These are phyloP conservation scores for Phyllostomus discolor DNA, from an alignment of 2,113 vertebrate species.

Conservation along the genomic window DNA sequence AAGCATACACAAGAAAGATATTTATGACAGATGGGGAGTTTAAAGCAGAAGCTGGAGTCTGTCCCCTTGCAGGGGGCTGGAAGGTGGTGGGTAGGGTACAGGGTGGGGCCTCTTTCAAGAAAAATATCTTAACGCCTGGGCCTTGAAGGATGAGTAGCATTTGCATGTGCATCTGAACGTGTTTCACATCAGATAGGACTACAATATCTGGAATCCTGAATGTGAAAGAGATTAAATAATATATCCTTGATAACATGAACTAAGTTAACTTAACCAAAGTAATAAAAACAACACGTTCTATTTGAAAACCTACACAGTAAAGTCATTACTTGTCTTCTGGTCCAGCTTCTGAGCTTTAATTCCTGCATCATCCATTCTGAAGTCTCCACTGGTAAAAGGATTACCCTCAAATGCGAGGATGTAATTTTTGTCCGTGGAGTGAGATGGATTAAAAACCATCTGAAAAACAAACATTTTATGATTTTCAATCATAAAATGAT, in stretches of 20 bases:
- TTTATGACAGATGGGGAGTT: background rate
- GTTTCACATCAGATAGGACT: background rate
- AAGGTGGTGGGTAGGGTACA: background rate
- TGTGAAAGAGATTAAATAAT: background rate
- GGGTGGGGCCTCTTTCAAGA: background rate
- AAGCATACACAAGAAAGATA: background rate
- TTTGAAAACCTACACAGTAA: background rate
- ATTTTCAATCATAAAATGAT: background rate
- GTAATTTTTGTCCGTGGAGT: background rate
- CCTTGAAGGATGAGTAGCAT: background rate
- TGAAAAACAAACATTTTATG: background rate
- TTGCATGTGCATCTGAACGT: background rate
- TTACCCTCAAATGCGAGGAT: background rate
- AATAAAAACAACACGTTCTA: background rate
- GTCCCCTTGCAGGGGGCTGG: background rate
- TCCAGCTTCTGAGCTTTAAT: background rate
- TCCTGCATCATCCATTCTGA: background rate
- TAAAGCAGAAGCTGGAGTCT: background rate
- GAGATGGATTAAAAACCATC: background rate
- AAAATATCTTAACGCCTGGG: background rate
- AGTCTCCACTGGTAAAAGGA: background rate
- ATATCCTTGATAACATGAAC: background rate
- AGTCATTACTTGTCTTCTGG: background rate
- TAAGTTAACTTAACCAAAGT: background rate
- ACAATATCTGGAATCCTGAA: background rate